These are phyloP conservation scores for Larimichthys polyactis DNA, from an alignment of 2,113 vertebrate genomes.

Conservation along the genomic window DNA sequence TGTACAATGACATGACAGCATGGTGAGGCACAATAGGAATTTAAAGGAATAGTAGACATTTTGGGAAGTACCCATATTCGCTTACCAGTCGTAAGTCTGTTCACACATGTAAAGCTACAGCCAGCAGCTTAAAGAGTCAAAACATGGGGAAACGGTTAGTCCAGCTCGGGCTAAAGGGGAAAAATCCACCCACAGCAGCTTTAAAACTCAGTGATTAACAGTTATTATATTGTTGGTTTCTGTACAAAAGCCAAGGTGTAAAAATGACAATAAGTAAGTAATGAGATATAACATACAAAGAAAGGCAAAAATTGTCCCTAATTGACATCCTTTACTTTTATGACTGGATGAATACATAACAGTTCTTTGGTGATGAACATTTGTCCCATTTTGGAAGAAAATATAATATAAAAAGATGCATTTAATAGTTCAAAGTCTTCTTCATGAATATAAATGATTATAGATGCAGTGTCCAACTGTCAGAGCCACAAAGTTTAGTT, in stretches of 20 bases:
- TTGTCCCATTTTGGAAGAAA: not conserved
- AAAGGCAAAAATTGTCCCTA: not conserved
- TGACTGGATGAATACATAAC: not conserved
- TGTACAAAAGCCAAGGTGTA: not conserved
- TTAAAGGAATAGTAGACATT: not conserved
- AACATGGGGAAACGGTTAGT: not conserved
- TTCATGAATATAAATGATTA: not conserved
- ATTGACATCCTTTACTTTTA: not conserved
- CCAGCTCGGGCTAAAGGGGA: not conserved
- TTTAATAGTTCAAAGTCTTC: not conserved
- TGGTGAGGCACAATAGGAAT: not conserved
- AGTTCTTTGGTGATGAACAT: not conserved
- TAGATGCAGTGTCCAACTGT: not conserved
- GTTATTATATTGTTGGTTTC: not conserved
- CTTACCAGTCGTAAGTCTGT: no score
- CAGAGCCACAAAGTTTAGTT: not conserved
- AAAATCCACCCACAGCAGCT: not conserved
- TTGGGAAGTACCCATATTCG: not conserved
- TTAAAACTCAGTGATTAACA: not conserved
- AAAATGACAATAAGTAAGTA: not conserved
- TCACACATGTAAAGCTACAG: no score
- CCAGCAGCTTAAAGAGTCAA: not conserved
- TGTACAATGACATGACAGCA: slow-evolving; percentile 15
- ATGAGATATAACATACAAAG: not conserved
- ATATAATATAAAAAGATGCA: not conserved